Evolutionary conservation across 2,888 invertebrate genomes (phyloP).

Genomic region (Polylopha cassiicola): DNA sequence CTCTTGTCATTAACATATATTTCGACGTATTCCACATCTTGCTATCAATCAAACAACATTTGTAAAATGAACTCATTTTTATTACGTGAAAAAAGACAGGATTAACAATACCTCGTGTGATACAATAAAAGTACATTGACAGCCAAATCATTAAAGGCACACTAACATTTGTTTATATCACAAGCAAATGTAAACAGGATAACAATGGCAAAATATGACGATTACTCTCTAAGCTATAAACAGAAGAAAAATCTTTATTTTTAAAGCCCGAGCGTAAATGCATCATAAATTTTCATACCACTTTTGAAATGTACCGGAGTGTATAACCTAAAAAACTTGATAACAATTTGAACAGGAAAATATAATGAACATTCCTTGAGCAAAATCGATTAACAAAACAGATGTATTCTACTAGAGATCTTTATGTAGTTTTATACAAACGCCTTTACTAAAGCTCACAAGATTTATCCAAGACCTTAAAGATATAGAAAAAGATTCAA

Average conservation of each 20-base stretch:
- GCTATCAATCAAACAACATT: slow-evolving; percentile 31
- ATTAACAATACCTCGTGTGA: slow-evolving; percentile 51
- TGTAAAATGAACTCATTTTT: slow-evolving; percentile 67
- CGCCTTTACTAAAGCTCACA: slow-evolving; percentile 38
- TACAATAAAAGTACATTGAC: slow-evolving; percentile 37
- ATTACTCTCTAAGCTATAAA: slow-evolving; percentile 10
- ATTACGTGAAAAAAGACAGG: slow-evolving; percentile 61
- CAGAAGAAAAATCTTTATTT: slow-evolving; percentile 27
- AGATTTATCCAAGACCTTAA: slow-evolving; percentile 36
- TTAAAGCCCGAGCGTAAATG: slow-evolving; percentile 22
- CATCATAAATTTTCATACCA: slow-evolving; percentile 3
- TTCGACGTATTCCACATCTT: no score
- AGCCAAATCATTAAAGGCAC: slow-evolving; percentile 59
- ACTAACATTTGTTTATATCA: slow-evolving; percentile 31
- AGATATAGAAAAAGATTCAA: slow-evolving; percentile 37
- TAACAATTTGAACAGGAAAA: slow-evolving; percentile 14
- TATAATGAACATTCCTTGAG: slow-evolving; percentile 60
- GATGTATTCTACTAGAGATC: slow-evolving; percentile 55
- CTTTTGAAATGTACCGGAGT: no score
- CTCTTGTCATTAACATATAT: no score
- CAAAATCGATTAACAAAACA: slow-evolving; percentile 40
- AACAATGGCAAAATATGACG: slow-evolving; percentile 22
- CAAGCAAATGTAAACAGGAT: slow-evolving; percentile 12
- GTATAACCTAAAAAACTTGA: slow-evolving; percentile 10
- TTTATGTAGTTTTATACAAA: slow-evolving; percentile 30